Percentiles rank a stretch among this genome's conserved stretches.
These are phyloP conservation scores for Ciconia boyciana DNA, from an alignment of 2,113 vertebrate genomes.

Conservation along the genomic window DNA sequence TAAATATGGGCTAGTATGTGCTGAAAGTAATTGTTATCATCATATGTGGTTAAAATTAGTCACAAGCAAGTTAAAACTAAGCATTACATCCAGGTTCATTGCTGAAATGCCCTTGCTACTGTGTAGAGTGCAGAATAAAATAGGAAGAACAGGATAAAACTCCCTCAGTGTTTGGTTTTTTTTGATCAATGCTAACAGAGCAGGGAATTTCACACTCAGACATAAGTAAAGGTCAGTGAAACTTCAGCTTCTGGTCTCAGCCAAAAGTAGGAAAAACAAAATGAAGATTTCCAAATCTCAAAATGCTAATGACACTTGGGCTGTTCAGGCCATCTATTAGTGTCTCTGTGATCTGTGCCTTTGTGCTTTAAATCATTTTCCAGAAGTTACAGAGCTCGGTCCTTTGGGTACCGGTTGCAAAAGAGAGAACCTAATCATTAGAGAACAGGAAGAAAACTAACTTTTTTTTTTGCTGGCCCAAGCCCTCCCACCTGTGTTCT, in stretches of 20 bases:
- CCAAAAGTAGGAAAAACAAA: background rate
- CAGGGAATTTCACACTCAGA: background rate
- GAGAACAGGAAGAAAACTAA: background rate
- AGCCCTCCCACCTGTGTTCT: background rate
- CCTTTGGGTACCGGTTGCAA: background rate
- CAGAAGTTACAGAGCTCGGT: background rate
- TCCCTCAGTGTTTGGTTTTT: background rate
- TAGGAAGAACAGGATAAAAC: background rate
- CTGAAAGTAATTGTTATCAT: conserved; percentile 60
- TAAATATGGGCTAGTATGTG: background rate
- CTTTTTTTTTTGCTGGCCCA: background rate
- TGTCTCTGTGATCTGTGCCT: background rate
- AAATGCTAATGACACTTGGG: background rate
- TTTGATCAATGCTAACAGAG: background rate
- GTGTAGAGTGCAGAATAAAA: background rate
- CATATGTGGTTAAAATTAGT: conserved; percentile 56
- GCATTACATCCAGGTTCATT: background rate
- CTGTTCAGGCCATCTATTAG: background rate
- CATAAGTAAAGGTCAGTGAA: background rate
- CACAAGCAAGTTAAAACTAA: conserved; percentile 58
- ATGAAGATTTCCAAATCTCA: background rate
- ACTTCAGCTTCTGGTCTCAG: background rate
- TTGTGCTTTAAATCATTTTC: background rate
- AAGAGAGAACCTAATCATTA: background rate
- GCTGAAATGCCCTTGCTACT: background rate